Evolutionary conservation across 2,797 vertebrate genomes (phyloP).

Genomic region (Heteromormyrus szaboi): DNA sequence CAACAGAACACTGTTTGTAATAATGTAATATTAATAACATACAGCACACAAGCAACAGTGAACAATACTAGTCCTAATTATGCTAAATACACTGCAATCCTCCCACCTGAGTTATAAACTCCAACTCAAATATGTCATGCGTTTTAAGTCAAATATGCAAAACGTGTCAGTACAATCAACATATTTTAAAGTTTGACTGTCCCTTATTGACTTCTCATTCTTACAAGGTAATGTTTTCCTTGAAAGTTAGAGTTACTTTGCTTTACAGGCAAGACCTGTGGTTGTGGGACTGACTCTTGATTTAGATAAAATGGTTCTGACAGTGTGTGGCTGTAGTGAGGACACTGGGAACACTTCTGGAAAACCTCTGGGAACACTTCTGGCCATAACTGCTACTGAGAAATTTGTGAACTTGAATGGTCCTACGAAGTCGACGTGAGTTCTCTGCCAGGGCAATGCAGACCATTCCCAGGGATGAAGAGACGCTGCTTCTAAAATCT

Average conservation of each 20-base stretch:
- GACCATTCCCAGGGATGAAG: not conserved
- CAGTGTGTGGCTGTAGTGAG: not conserved
- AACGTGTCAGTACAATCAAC: not conserved
- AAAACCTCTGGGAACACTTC: too few relatives aligned
- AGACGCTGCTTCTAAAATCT: not conserved
- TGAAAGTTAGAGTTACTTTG: not conserved
- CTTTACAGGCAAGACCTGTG: not conserved
- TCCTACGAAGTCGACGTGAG: not conserved
- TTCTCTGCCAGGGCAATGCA: not conserved
- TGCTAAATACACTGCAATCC: not conserved
- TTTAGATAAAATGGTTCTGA: not conserved
- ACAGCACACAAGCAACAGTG: not conserved
- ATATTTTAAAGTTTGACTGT: not conserved
- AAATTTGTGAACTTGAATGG: not conserved
- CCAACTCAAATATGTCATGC: not conserved
- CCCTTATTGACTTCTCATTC: not conserved
- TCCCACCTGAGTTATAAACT: not conserved
- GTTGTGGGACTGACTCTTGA: not conserved
- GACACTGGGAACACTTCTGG: not conserved
- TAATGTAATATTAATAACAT: not conserved
- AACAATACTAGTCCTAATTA: not conserved
- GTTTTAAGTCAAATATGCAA: not conserved
- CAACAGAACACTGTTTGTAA: not conserved
- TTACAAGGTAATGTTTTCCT: not conserved
- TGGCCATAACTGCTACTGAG: not conserved